Base-by-base conservation (phyloP, 2,888 invertebrate species). In the Ceraclea dissimilis region DNA sequence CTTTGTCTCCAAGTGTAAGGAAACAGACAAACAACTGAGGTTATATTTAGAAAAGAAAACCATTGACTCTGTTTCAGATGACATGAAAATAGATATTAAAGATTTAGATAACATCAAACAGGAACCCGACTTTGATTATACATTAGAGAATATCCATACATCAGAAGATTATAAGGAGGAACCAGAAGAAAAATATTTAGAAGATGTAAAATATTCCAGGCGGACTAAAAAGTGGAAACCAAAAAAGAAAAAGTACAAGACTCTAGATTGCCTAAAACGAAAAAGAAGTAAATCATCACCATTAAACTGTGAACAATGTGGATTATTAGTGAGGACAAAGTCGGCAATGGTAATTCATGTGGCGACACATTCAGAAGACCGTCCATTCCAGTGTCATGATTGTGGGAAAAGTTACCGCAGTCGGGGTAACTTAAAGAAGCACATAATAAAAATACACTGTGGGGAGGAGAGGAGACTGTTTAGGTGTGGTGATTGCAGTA, bases 401-500 rank as follows among this genome's bases (percentile, higher is more conserved):
- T 60, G 60, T 21, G 17, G n/a, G 11, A 57, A 49, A 20, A 16
- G 33, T 8, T 57, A 52, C 31, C 16, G 43, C 1, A 48, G 56
- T 17, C 56, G 51, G 17, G 56, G 58, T 13, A 54, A 58, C 34
- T 26, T 58, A 8, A 54, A 46, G 18, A 50, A 26, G 5, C 60
- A 60, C 47, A 52, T 48, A n/a, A 46, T 22, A 2, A 58, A 54
- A 16, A 56, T 49, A 33, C 60, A 60, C 26, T 11, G 4, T 2
- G 43, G 49, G 2, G 43, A 26, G 17, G 19, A 26, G 1, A 56
- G 54, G 8, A 43, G 51, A 21, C 51, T 34, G 2, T 49, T 54
- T 43, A 57, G 49, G 1, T 62, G 62, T 18, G 58, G 58, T 18
- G 48, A 48, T 10, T 62, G 62, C 31, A 56, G 55, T 2, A 56